phyloP scores from a whole-genome alignment of 2,797 vertebrate species.

The Huso huso region DNA sequence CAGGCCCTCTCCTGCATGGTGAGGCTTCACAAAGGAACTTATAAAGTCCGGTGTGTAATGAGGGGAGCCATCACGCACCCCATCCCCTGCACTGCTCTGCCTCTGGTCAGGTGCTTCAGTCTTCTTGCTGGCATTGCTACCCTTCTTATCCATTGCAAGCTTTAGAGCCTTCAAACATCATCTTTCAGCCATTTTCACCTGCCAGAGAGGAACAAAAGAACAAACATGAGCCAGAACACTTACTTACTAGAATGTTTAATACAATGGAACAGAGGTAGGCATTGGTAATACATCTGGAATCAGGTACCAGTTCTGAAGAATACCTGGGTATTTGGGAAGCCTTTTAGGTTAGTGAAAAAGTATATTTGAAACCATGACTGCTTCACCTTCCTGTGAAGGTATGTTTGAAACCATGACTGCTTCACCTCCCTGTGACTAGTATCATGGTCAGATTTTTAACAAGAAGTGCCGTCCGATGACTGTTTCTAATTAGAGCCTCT shows the following conservation, averaged over 20 bases:
- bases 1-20: conserved; percentile 26
- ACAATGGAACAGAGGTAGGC: neutral
- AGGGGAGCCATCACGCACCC: conserved; percentile 10
- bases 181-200: conserved; percentile 9
- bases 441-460: no score
- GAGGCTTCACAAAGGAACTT: conserved; percentile 24
- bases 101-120: neutral
- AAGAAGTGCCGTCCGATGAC: no score
- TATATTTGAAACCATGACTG: no score
- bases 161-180: conserved; percentile 3
- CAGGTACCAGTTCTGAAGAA: no score
- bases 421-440: no score
- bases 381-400: no score
- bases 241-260: neutral
- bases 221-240: neutral
- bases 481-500: no score
- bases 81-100: conserved; percentile 7
- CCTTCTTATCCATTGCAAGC: conserved; percentile 15
- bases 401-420: no score
- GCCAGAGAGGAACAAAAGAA: neutral
- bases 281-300: neutral
- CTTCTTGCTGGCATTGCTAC: conserved; percentile 1
- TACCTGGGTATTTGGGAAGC: neutral
- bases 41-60: conserved; percentile 24
- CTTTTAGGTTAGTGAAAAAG: no score